Evolutionary conservation across 2,113 vertebrate species (phyloP), one percentile per base, ranked within the genome.

Genomic region (Petaurus breviceps): DNA sequence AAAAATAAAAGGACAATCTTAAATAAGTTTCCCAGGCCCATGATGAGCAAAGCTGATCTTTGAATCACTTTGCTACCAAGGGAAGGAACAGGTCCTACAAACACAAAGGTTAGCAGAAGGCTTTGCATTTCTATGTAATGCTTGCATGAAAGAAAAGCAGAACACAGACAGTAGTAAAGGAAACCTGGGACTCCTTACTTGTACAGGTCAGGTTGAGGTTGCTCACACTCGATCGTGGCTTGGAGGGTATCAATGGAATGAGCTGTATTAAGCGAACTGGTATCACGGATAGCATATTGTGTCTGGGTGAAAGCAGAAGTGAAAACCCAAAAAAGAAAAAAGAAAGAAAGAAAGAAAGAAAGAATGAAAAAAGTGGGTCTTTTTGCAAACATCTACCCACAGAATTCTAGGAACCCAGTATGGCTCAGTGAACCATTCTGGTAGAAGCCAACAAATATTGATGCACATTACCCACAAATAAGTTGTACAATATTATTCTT

Each of bases 151-250:
- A 92, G 51, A 37, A 43, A 51, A 90, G 50, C 31, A 57, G 3
- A 90, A 46, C 31, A 47, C 24, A 89, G 37, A 92, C 1, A 92
- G 46, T 5, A 68, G 1, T 55, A 55, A 93, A 52, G 23, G 51
- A 24, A 90, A 47, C 25, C 68, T 90, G 90, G 53, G 77, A 52
- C 92, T 50, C 54, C 99, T 97, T 99, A 99, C 99, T 99, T 99
- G 98, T 99, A 99, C 98, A 99, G 99, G 99, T 99, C 99, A 53
- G 99, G 99, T 95, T 99, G 99, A 0, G 99, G 99, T 98, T 99
- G 99, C 92, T 99, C 99, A 93, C 99, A 99, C 98, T 99, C 99
- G 2, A 99, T 99, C 0, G 99, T 99, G 98, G 99, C 99, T 0
- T 93, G 99, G 97, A 99, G 99, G 97, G 97, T 93, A 93, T 99